Evolutionary conservation across 2,888 invertebrate species (phyloP).

Genomic region (Lysandra coridon): DNA sequence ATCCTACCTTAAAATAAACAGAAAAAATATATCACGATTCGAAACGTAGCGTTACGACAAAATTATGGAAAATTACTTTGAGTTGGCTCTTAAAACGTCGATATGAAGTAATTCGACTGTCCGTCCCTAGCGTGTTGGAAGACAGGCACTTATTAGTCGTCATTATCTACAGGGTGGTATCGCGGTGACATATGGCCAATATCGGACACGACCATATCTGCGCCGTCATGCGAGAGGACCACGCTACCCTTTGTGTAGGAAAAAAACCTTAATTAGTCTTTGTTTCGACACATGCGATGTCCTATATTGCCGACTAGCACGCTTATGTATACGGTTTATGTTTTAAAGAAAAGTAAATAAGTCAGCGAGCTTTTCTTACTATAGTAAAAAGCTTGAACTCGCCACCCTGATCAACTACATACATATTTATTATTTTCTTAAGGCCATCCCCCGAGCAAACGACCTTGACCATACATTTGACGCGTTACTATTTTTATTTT

Average conservation of each 20-base stretch:
- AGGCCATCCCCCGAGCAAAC: too few species aligned
- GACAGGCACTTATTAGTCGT: constrained; percentile 78
- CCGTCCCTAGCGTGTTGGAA: constrained; percentile 62
- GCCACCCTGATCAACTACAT: too few species aligned
- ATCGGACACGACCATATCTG: constrained; percentile 66
- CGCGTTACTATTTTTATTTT: too few species aligned
- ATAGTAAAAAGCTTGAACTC: neutral
- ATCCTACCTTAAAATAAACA: too few species aligned
- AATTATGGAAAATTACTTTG: too few species aligned
- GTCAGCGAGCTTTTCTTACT: neutral
- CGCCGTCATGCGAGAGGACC: constrained; percentile 64
- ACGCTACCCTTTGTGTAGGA: constrained; percentile 57
- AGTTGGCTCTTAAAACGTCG: neutral
- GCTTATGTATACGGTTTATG: constrained; percentile 5
- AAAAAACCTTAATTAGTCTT: constrained; percentile 67
- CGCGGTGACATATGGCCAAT: constrained; percentile 78
- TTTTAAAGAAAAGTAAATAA: neutral
- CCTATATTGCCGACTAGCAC: constrained; percentile 32
- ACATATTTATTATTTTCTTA: neutral
- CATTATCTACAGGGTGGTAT: constrained; percentile 73
- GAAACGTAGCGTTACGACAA: too few species aligned
- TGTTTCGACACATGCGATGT: constrained; percentile 47
- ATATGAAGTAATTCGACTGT: constrained; percentile 35
- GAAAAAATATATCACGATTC: too few species aligned
- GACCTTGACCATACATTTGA: too few species aligned